These are phyloP conservation scores for Leuciscus idus DNA, from an alignment of 2,113 vertebrate species.

Conservation along the genomic window DNA sequence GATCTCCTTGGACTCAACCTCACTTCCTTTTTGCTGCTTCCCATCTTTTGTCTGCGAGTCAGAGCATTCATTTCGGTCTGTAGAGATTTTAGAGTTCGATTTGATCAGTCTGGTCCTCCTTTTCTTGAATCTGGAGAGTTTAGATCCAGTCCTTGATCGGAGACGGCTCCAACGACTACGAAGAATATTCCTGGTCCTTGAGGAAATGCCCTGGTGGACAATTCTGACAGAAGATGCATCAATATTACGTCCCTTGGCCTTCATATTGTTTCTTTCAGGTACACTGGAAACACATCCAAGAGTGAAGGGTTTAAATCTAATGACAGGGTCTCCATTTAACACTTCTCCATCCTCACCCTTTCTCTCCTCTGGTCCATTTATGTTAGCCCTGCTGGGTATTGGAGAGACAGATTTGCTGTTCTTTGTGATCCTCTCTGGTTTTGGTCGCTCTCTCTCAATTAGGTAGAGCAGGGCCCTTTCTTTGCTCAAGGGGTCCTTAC, in stretches of 20 bases:
- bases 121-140: conserved; percentile 34
- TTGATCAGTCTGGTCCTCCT: conserved; percentile 9
- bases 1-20: neutral
- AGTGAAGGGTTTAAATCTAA: conserved; percentile 63
- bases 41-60: neutral
- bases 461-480: conserved; percentile 67
- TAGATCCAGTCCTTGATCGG: conserved; percentile 14
- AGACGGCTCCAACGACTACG: neutral
- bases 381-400: neutral
- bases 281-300: conserved; percentile 49
- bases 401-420: neutral
- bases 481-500: conserved; percentile 72
- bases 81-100: neutral
- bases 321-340: neutral
- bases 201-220: conserved; percentile 58
- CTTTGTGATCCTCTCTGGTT: conserved; percentile 33
- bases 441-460: conserved; percentile 64
- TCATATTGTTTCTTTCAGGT: conserved; percentile 36
- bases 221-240: conserved; percentile 56
- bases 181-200: conserved; percentile 63
- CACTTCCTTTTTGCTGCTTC: neutral
- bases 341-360: neutral
- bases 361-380: conserved; percentile 7
- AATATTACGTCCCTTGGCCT: conserved; percentile 1
- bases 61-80: neutral